Conservation (phyloP, 2,888 invertebrate genomes). For the Ceramica pisi region DNA sequence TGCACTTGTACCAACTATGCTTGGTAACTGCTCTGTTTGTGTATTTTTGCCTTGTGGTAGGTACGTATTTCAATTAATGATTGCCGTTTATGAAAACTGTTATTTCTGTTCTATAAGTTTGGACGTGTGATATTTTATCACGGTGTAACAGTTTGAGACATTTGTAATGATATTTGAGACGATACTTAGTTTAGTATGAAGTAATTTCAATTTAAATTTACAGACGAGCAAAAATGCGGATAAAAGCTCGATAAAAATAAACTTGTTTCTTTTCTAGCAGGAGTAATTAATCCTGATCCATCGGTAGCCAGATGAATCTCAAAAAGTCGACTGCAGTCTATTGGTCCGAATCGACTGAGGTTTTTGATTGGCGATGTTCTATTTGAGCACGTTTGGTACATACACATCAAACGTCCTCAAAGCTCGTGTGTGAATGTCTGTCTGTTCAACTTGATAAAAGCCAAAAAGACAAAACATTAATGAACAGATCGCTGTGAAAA, state of each 20-base stretch:
- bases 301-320: slow-evolving; percentile 15
- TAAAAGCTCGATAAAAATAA: slow-evolving; percentile 7
- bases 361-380: slow-evolving; percentile 40
- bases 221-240: not conserved
- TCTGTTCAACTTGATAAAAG: not conserved
- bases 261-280: slow-evolving; percentile 4
- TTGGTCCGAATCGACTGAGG: slow-evolving; percentile 16
- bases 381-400: slow-evolving; percentile 36
- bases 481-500: not conserved
- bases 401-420: slow-evolving; percentile 24
- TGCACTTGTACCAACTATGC: slow-evolving; percentile 33
- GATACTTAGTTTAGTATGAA: not conserved
- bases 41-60: slow-evolving; percentile 16
- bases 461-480: not conserved
- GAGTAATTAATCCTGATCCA: slow-evolving; percentile 28
- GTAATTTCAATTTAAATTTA: too few species aligned
- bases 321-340: slow-evolving; percentile 24
- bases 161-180: too few species aligned
- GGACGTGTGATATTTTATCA: not conserved
- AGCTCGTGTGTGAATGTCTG: not conserved
- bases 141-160: too few species aligned
- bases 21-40: slow-evolving; percentile 11
- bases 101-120: not conserved
- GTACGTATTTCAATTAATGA: not conserved
- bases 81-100: not conserved